Evolutionary conservation across 2,888 invertebrate species (phyloP), one percentile per base, ranked within the genome.

Genomic region (Euphydryas editha): DNA sequence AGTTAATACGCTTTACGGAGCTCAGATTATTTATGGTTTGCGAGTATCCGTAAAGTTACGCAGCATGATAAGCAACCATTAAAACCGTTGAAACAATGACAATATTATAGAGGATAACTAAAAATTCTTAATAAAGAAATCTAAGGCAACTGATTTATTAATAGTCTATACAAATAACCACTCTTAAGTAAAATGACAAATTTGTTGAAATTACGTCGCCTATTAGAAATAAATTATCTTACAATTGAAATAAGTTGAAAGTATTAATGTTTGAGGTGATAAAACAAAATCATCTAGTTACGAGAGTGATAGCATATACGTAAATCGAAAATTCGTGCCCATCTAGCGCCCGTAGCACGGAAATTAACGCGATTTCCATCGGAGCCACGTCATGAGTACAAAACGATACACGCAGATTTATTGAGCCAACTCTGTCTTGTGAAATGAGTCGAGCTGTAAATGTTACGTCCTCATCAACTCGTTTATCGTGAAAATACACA

Each of bases 311-410:
- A 21, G 47, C n/a, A 36, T 24, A 18, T 18, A 36, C 47, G 24
- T 44, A 49, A 39, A 49, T 58, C 24, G 57, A 66, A 65, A 60
- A 60, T 65, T 37, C 39, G 51, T 66, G 66, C 49, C 57, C 44
- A 62, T 36, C 61, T 44, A 54, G 21, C 62, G 51, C 62, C n/a
- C 36, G 57, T 58, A 62, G 39, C 58, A 36, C 66, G 62, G 66
- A 62, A 66, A 66, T 66, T 66, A 66, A 62, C 66, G 44, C 61
- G 49, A 66, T 66, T 66, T 62, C 62, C 62, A 66, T 66, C 61
- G 58, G 56, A 21, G 49, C 56, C 47, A 51, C 58, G 61, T 66
- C 66, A 66, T 66, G 66, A 62, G 66, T 54, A 67, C 58, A 62
- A 60, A 49, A 62, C 62, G 66, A 62, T 62, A 62, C 66, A 62